phyloP scores from a whole-genome alignment of 2,888 invertebrate genomes.

The Mimachlamys varia region DNA sequence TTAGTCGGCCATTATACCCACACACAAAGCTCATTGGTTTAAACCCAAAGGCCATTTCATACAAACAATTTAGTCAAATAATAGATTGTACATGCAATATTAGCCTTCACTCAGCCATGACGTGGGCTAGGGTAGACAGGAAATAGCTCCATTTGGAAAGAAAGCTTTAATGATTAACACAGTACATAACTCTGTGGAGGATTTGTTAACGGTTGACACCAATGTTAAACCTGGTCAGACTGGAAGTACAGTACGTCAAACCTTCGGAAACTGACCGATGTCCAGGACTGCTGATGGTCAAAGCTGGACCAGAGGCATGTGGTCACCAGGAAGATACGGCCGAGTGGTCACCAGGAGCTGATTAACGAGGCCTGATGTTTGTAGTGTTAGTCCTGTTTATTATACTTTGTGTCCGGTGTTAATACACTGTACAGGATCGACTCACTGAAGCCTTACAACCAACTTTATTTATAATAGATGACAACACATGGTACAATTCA shows the following conservation, averaged over 20 bases:
- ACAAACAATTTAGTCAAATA: conserved; percentile 43
- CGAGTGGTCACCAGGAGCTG: not conserved
- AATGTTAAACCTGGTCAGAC: not conserved
- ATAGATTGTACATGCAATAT: conserved; percentile 48
- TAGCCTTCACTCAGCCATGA: conserved; percentile 42
- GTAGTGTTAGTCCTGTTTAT: not conserved
- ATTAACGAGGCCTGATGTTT: not conserved
- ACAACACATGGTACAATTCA: not conserved
- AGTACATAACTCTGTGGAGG: not conserved
- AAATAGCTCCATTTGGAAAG: conserved; percentile 45
- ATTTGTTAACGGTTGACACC: not conserved
- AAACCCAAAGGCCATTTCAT: conserved; percentile 25
- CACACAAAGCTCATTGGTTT: conserved; percentile 32
- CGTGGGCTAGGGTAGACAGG: conserved; percentile 39
- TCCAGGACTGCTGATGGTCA: conserved; percentile 8
- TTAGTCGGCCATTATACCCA: conserved; percentile 17
- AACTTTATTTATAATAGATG: not conserved
- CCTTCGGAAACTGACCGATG: not conserved
- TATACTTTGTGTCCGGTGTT: not conserved
- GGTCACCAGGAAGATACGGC: conserved; percentile 1
- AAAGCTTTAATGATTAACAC: conserved; percentile 36
- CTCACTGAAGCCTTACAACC: not conserved
- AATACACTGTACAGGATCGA: too few species aligned
- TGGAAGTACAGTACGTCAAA: not conserved
- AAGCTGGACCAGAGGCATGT: not conserved